Percentiles rank a stretch among this genome's conserved stretches.
phyloP scores from a whole-genome alignment of 2,797 vertebrate genomes.

The Danio aesculapii region DNA sequence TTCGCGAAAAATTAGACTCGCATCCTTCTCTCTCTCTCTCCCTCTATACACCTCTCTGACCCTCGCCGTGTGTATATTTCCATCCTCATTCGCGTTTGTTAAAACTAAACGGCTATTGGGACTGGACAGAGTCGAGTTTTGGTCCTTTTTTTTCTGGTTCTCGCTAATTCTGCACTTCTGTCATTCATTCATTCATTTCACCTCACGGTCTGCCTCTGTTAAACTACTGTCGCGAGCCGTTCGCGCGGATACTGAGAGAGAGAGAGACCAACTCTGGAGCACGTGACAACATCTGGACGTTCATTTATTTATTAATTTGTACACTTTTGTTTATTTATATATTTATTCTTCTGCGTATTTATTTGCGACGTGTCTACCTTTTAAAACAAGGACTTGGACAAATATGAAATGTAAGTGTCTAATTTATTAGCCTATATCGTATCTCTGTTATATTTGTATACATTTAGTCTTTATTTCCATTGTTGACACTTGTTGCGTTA shows the following conservation, averaged over 20 bases:
- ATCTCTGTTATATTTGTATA: conserved; percentile 14
- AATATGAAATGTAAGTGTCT: conserved; percentile 86
- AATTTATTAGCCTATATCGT: conserved; percentile 6
- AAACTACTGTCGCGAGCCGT: conserved; percentile 68
- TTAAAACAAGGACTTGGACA: conserved; percentile 70
- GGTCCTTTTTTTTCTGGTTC: conserved; percentile 17
- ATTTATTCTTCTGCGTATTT: conserved; percentile 69
- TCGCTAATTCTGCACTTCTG: conserved; percentile 65
- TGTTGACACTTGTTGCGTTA: conserved; percentile 36
- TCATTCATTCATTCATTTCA: conserved; percentile 68
- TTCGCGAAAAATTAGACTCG: conserved; percentile 85
- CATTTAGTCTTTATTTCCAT: neutral
- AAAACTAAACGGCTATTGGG: conserved; percentile 65
- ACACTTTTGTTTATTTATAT: conserved; percentile 48
- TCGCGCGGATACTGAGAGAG: conserved; percentile 66
- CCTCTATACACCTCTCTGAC: conserved; percentile 64
- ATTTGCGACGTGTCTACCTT: conserved; percentile 67
- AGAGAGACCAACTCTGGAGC: conserved; percentile 74
- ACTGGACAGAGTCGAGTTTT: conserved; percentile 65
- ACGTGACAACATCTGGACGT: conserved; percentile 81
- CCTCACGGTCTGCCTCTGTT: conserved; percentile 63
- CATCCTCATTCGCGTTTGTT: conserved; percentile 65
- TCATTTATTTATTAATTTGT: conserved; percentile 74
- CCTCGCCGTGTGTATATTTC: conserved; percentile 67
- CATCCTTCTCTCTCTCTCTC: conserved; percentile 76